Evolutionary conservation across 2,888 invertebrate species (phyloP), one percentile per base, ranked within the genome.

Genomic region (Platycheirus rosarum): DNA sequence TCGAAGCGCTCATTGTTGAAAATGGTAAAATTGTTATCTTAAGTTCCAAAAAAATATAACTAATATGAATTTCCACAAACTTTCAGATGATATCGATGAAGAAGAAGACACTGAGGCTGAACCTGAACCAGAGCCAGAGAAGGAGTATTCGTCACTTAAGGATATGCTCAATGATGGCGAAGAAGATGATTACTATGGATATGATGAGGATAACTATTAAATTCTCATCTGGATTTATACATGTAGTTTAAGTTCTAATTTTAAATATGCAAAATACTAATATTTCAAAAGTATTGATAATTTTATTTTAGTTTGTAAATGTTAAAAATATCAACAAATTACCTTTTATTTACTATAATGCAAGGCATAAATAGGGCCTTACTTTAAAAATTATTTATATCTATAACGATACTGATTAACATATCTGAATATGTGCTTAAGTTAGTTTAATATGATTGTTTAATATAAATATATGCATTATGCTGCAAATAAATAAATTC

Each of bases 181-280:
- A 14, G 93, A 93, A 16, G 93, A 93, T 11, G 93, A 94, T 26
- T 93, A 94, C 53, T 94, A 94, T 85, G 94, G 92, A 65, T 94
- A 93, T 84, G 94, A 95, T 68, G 95, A 95, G 80, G 95, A 95
- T 70, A 93, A 92, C 87, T 92, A 91, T 69, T 88, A 85, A 44
- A 51, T 23, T 18, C 2, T 8, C 13, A 18, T 14, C 26, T 16
- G 0, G 7, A 20, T 55, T 29, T 40, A n/a, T n/a, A n/a, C n/a
- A n/a, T 48, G 8, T 40, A 40, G 0, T 55, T 23, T 40, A 40
- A 2, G 14, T 11, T 26, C 9, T 8, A 23, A 23, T n/a, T 37
- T 40, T 40, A 40, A 7, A 14, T 14, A 0, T 2, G 18, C 8
- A n/a, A 55, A 7, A 4, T 37, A 8, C 6, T 32, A 6, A 8